phyloP scores from a whole-genome alignment of 2,113 vertebrate species.

The Otus sunia region DNA sequence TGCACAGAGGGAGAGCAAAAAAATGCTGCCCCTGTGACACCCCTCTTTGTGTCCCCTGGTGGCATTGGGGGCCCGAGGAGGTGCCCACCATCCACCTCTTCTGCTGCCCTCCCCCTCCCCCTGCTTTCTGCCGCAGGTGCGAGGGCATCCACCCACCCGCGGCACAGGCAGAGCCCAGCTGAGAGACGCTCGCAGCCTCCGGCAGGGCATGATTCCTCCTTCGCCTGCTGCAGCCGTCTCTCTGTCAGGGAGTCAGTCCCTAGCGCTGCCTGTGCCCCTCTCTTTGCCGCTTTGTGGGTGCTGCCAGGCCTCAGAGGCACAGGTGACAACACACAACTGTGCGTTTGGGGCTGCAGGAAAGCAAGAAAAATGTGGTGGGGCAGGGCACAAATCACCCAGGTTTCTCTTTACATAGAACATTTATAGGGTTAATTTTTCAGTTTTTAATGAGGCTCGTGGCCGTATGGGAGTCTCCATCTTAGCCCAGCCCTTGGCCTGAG shows the following conservation, averaged over 20 bases:
- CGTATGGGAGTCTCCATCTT: not conserved
- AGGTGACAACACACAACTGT: fast-evolving
- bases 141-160: not conserved
- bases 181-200: not conserved
- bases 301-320: not conserved
- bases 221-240: not conserved
- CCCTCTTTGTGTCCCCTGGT: not conserved
- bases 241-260: not conserved
- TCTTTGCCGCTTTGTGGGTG: not conserved
- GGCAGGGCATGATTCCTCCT: not conserved
- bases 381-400: not conserved
- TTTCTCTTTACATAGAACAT: not conserved
- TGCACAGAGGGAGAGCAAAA: not conserved
- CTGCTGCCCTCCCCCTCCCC: not conserved
- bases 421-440: not conserved
- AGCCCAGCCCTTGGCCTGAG: not conserved
- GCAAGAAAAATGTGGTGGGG: not conserved
- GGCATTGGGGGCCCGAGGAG: not conserved
- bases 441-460: not conserved
- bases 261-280: not conserved
- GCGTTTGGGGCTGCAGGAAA: not conserved
- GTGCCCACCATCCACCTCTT: not conserved
- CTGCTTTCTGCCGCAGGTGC: not conserved
- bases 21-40: not conserved
- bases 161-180: not conserved